Conservation (phyloP, 2,888 invertebrate species). For the Phlogophora meticulosa region DNA sequence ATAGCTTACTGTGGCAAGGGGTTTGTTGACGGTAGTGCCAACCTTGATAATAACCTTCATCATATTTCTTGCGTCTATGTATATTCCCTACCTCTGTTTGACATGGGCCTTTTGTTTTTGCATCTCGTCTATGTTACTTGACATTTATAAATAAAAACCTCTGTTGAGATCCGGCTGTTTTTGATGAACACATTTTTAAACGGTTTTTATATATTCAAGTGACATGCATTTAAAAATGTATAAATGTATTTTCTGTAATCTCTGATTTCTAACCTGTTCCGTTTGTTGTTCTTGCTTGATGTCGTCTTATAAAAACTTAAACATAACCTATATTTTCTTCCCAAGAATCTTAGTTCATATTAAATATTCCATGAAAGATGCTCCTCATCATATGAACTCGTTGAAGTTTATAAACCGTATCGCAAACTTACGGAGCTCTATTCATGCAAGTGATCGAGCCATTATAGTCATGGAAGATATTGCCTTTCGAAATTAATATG, state of each 20-base stretch:
- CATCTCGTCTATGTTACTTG: background rate
- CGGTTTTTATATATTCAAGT: no score
- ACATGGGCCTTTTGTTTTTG: background rate
- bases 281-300: background rate
- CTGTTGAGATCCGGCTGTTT: background rate
- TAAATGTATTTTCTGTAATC: background rate
- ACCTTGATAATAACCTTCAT: no score
- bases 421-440: slow-evolving; percentile 31
- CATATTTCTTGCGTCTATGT: no score
- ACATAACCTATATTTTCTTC: slow-evolving; percentile 10
- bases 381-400: slow-evolving; percentile 12
- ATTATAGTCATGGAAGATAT: slow-evolving; percentile 34
- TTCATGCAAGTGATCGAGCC: slow-evolving; percentile 25
- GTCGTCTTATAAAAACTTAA: background rate
- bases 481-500: slow-evolving; percentile 44
- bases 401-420: slow-evolving; percentile 41
- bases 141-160: background rate
- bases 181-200: no score
- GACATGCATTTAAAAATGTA: no score
- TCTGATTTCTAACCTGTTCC: background rate
- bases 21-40: no score
- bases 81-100: background rate
- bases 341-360: slow-evolving; percentile 1
- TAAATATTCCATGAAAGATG: slow-evolving; percentile 3
- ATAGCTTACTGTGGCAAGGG: no score